Base-by-base conservation (phyloP, 2,113 vertebrate species). In the Ibidorhyncha struthersii region DNA sequence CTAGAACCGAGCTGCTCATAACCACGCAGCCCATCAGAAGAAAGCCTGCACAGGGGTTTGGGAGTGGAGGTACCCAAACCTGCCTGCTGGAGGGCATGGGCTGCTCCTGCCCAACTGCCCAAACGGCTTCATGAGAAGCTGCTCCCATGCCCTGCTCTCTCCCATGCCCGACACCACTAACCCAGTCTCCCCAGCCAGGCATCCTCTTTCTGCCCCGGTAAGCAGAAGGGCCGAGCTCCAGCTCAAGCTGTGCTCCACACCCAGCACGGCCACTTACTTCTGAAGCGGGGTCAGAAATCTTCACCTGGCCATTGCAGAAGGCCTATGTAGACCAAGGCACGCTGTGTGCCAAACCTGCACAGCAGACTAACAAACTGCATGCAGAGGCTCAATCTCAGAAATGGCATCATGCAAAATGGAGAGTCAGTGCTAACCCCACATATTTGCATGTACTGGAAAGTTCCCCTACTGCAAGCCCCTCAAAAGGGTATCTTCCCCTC, bases 361-460 rank as follows among this genome's bases (percentile, higher is more conserved):
- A 56, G 36, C n/a, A 5, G 2, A 10, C 26, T 3, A 56, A 69
- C 3, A 27, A 50, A 45, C 1, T 0, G 12, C 29, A 36, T 0
- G 0, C 1, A 1, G 45, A 88, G 50, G 50, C 50, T 70, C 72
- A 71, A 6, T 25, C 32, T 73, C 56, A 62, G 41, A 71, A 80
- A 62, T 1, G 4, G 29, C 34, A 53, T 32, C 32, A 45, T 18
- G 41, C 13, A 58, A 38, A 89, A 55, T 0, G 19, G 20, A 43
- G 43, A 83, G 23, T 23, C 6, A 1, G 20, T 41, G 67, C 47
- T 82, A 71, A 62, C 47, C 14, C 26, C 1, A 1, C 2, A 1
- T 18, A 36, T 8, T 13, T 36, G 29, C 17, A 25, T 15, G 19
- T 22, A 29, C 55, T 59, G 25, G 6, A 27, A 41, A 72, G n/a